phyloP scores from a whole-genome alignment of 2,113 vertebrate genomes.

The Romanogobio albipinnatus region DNA sequence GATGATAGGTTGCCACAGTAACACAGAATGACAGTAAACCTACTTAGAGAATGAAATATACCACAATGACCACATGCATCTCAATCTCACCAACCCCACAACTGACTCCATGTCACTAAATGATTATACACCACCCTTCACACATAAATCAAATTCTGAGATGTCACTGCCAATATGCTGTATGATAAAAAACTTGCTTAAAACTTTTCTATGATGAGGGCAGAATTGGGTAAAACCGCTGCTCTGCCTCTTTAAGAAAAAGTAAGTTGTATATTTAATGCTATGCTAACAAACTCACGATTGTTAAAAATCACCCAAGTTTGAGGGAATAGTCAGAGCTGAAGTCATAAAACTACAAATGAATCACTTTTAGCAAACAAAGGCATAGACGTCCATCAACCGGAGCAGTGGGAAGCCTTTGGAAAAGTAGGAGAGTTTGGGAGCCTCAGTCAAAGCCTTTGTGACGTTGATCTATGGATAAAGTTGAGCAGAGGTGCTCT shows the following conservation, averaged over 20 bases:
- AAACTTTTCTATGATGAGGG: too few species aligned
- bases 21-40: constrained; percentile 63
- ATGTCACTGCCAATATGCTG: not conserved
- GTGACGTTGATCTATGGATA: constrained; percentile 62
- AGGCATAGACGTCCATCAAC: constrained; percentile 4
- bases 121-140: constrained; percentile 52
- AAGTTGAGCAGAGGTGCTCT: constrained; percentile 41
- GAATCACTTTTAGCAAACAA: constrained; percentile 27
- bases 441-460: constrained; percentile 43
- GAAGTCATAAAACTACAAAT: constrained; percentile 14
- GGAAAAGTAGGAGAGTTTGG: constrained; percentile 13
- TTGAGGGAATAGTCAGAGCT: not conserved
- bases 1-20: constrained; percentile 59
- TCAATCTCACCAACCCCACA: constrained; percentile 56
- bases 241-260: not conserved
- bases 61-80: constrained; percentile 42
- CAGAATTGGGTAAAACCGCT: not conserved
- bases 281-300: not conserved
- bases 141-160: constrained; percentile 55
- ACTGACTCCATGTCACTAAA: constrained; percentile 48
- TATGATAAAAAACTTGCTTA: not conserved
- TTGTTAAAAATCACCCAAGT: not conserved
- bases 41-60: constrained; percentile 56
- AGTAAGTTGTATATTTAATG: not conserved
- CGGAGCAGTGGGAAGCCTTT: not conserved